These are phyloP conservation scores for Drosophila mayaguana DNA, from an alignment of 2,888 invertebrate genomes.

Conservation along the genomic window DNA sequence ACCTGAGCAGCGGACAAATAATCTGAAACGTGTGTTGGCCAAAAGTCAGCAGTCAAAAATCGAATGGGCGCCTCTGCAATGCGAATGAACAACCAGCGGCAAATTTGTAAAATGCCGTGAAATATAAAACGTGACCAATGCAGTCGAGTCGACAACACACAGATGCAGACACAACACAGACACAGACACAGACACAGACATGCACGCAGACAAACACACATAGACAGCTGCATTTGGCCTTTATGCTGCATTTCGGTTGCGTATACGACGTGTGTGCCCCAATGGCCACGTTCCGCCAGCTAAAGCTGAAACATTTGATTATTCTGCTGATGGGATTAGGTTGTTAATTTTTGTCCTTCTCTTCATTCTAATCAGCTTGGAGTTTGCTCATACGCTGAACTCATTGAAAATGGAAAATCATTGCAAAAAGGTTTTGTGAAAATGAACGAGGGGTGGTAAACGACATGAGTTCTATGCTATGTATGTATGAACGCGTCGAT, in stretches of 20 bases:
- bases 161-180: too few species aligned
- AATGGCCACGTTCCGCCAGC: neutral
- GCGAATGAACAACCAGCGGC: constrained; percentile 35
- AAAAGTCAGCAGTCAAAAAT: constrained; percentile 18
- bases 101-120: constrained; percentile 52
- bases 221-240: constrained; percentile 3
- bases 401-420: neutral
- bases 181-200: neutral
- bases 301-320: constrained; percentile 39
- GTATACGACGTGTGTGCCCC: constrained; percentile 12
- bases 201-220: neutral
- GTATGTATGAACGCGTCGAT: too few species aligned
- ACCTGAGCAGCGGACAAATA: constrained; percentile 25
- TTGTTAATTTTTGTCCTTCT: constrained; percentile 56
- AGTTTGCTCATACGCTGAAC: neutral
- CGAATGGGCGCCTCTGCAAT: constrained; percentile 32
- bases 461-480: too few species aligned
- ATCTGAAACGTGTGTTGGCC: constrained; percentile 51
- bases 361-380: neutral
- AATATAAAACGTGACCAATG: constrained; percentile 62
- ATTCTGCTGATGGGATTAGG: constrained; percentile 71
- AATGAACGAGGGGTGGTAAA: too few species aligned
- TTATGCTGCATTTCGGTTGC: constrained; percentile 42
- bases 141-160: neutral
- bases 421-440: neutral